Percentiles rank a stretch among this genome's conserved stretches.
phyloP scores from a whole-genome alignment of 92 coral and sea anemone genomes.

The Palythoa grandiflora region DNA sequence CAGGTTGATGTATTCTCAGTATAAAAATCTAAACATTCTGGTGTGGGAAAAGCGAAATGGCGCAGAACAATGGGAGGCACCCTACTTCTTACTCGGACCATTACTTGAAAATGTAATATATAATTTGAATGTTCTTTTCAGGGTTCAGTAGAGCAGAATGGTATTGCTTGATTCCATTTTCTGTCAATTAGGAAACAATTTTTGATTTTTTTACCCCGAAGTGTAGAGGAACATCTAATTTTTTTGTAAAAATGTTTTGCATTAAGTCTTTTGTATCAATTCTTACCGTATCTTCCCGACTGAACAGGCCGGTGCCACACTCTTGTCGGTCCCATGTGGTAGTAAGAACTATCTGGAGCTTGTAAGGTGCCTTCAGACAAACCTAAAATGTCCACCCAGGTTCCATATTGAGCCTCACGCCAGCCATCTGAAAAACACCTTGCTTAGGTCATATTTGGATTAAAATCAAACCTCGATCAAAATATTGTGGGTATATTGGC shows the following conservation, averaged over 20 bases:
- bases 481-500: neutral
- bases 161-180: too few relatives aligned
- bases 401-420: slow-evolving; percentile 37
- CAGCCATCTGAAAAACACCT: slow-evolving; percentile 25
- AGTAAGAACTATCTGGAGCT: neutral
- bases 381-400: slow-evolving; percentile 42
- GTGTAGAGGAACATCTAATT: neutral
- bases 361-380: slow-evolving; percentile 33
- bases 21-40: too few relatives aligned
- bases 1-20: too few relatives aligned
- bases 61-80: too few relatives aligned
- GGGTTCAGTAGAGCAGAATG: too few relatives aligned
- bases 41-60: too few relatives aligned
- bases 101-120: too few relatives aligned
- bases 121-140: too few relatives aligned
- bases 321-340: slow-evolving; percentile 32
- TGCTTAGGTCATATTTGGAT: neutral
- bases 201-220: neutral
- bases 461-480: neutral
- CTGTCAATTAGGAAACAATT: too few relatives aligned
- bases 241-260: neutral
- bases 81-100: too few relatives aligned
- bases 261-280: neutral
- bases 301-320: slow-evolving; percentile 40
- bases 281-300: slow-evolving; percentile 28